Percentiles rank a stretch among this genome's conserved stretches.
These are phyloP conservation scores for Ormyrus nitidulus DNA, from an alignment of 2,888 invertebrate species.

Conservation along the genomic window DNA sequence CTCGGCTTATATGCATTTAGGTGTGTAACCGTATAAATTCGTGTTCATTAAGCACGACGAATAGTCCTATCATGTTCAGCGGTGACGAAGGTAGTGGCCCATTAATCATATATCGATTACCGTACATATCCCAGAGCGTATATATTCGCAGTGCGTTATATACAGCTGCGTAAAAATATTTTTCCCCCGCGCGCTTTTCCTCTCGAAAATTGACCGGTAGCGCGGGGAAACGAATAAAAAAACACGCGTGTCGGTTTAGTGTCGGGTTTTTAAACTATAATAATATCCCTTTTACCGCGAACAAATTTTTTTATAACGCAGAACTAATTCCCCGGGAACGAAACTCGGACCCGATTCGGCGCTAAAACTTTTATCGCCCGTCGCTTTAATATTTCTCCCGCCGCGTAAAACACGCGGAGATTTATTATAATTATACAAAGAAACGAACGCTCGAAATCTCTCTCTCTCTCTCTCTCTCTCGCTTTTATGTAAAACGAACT, in stretches of 20 bases:
- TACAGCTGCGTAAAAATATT: not conserved
- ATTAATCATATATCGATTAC: conserved; percentile 28
- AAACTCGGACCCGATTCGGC: conserved; percentile 10
- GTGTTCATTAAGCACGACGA: conserved; percentile 54
- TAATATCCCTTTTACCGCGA: not conserved
- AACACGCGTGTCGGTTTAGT: too few relatives aligned
- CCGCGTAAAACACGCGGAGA: conserved; percentile 29
- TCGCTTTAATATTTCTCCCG: conserved; percentile 36
- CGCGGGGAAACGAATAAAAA: too few relatives aligned
- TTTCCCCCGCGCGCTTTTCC: not conserved
- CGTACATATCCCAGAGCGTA: not conserved
- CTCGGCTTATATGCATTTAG: conserved; percentile 19
- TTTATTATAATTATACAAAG: conserved; percentile 39
- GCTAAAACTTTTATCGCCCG: conserved; percentile 35
- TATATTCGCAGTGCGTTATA: not conserved
- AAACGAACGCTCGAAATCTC: not conserved
- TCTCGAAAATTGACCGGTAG: not conserved
- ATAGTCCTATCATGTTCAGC: conserved; percentile 23
- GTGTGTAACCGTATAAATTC: conserved; percentile 41
- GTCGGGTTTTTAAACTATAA: not conserved
- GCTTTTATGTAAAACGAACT: conserved; percentile 45
- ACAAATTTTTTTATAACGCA: conserved; percentile 25
- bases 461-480: too few relatives aligned
- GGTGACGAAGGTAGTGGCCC: not conserved
- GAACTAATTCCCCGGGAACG: conserved; percentile 29